These are phyloP conservation scores for Drosophila diplacantha DNA, from an alignment of 2,888 invertebrate species.

Conservation along the genomic window DNA sequence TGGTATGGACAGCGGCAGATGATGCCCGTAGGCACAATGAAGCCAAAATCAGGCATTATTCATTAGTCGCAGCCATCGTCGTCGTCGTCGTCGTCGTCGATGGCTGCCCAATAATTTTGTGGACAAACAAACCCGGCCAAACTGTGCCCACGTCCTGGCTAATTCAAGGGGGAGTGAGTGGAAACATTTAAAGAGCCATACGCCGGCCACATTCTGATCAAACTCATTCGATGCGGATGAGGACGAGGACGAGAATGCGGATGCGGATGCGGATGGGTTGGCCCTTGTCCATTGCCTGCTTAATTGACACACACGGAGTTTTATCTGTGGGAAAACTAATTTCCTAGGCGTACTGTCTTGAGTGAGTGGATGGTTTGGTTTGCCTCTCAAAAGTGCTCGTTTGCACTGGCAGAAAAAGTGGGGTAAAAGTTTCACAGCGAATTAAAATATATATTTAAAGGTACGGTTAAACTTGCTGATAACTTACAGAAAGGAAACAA, in stretches of 20 bases:
- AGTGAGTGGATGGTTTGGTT: constrained; percentile 5
- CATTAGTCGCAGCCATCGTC: constrained; percentile 50
- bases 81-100: constrained; percentile 31
- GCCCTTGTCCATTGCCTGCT: constrained; percentile 46
- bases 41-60: constrained; percentile 65
- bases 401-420: constrained; percentile 1
- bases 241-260: constrained; percentile 27
- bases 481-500: background rate
- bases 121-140: constrained; percentile 40
- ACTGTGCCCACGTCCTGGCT: constrained; percentile 12
- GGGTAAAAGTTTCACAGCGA: background rate
- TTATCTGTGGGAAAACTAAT: constrained; percentile 69
- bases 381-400: background rate
- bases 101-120: constrained; percentile 51
- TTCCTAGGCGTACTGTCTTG: constrained; percentile 57
- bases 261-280: constrained; percentile 46
- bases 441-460: background rate
- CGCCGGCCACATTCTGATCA: constrained; percentile 61
- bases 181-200: constrained; percentile 60
- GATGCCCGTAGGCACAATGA: constrained; percentile 40
- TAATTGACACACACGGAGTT: constrained; percentile 66
- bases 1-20: constrained; percentile 50
- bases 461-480: accelerated
- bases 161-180: constrained; percentile 8
- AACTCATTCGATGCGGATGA: constrained; percentile 56